phyloP scores from a whole-genome alignment of 2,888 invertebrate genomes.

The Apamea epomidion region DNA sequence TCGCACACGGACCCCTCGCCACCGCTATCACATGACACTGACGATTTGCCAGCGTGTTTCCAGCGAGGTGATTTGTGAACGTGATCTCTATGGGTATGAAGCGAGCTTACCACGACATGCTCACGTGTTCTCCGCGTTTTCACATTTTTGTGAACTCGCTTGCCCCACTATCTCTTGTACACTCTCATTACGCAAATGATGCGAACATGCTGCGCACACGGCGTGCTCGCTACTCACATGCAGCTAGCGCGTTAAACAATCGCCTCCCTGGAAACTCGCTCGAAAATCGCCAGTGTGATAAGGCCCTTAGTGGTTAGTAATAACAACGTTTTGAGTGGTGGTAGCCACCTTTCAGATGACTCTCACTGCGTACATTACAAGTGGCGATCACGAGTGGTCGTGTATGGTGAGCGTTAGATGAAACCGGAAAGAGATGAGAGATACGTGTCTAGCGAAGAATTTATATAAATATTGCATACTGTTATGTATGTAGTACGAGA shows the following conservation, averaged over 20 bases:
- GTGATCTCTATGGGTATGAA: background rate
- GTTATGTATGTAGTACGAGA: conserved; percentile 17
- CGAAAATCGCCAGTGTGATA: background rate
- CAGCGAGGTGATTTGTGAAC: background rate
- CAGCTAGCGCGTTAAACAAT: background rate
- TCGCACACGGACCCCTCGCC: background rate
- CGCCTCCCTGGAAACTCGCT: background rate
- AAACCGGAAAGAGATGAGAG: conserved; percentile 39
- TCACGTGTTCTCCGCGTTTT: background rate
- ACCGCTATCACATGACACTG: background rate
- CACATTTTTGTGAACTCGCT: background rate
- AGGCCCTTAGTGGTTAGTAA: no score
- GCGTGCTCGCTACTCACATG: background rate
- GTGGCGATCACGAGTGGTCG: background rate
- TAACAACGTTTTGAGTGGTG: background rate
- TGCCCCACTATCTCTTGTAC: background rate
- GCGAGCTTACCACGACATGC: background rate
- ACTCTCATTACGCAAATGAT: background rate
- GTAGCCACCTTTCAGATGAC: background rate
- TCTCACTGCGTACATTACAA: background rate
- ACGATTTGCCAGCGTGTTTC: background rate
- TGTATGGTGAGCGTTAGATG: background rate
- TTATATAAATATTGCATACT: conserved; percentile 48
- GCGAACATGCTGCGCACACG: background rate
- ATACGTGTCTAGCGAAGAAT: conserved; percentile 24